Evolutionary conservation across 2,888 invertebrate genomes (phyloP).

Genomic region (Stenoptilia bipunctidactyla): DNA sequence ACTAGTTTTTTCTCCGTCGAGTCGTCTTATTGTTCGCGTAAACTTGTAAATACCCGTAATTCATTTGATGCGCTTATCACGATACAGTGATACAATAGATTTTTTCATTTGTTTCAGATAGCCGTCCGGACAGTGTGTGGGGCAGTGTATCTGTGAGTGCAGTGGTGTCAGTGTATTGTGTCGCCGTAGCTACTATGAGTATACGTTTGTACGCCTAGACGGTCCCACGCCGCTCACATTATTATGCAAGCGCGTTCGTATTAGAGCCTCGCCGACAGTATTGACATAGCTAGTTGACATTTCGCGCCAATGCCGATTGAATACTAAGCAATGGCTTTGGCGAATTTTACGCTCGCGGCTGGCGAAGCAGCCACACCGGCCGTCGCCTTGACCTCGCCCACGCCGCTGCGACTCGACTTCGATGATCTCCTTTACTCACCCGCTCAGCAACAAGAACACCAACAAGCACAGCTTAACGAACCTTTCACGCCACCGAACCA

Average conservation of each 20-base stretch:
- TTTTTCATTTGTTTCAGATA: conserved; percentile 46
- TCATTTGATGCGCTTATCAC: conserved; percentile 1
- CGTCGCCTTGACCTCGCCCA: conserved; percentile 35
- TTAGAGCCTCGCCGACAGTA: conserved; percentile 24
- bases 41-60: conserved; percentile 1
- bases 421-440: conserved; percentile 59
- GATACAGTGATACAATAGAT: conserved; percentile 6
- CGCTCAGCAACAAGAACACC: conserved; percentile 34
- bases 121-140: conserved; percentile 22
- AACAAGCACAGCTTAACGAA: conserved; percentile 33
- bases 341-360: conserved; percentile 52
- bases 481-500: conserved; percentile 37
- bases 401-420: conserved; percentile 41
- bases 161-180: conserved; percentile 38
- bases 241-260: conserved; percentile 46
- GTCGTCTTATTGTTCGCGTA: not conserved
- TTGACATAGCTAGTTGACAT: conserved; percentile 45
- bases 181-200: conserved; percentile 35
- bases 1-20: not conserved
- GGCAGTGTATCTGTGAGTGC: conserved; percentile 27
- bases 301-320: conserved; percentile 46
- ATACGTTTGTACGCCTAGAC: conserved; percentile 31
- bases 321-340: conserved; percentile 48
- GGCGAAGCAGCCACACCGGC: conserved; percentile 42
- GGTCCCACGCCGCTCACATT: conserved; percentile 28